phyloP scores from a whole-genome alignment of 1,140 invertebrate genomes.

The Drosophila guanche region DNA sequence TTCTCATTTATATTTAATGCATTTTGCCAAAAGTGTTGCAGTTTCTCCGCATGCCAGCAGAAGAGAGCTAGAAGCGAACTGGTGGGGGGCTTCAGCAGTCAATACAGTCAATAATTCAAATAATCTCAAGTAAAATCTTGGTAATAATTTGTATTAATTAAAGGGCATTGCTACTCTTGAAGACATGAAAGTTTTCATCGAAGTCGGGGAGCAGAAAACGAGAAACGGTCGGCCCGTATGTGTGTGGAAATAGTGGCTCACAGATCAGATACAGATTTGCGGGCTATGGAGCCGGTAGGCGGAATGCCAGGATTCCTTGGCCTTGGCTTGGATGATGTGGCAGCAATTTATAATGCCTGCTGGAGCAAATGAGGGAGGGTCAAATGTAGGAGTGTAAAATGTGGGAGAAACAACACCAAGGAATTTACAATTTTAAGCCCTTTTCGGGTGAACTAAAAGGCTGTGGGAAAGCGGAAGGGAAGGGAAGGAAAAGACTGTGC shows the following conservation, averaged over 20 bases:
- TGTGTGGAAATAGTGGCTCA: not conserved
- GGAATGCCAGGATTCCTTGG: not conserved
- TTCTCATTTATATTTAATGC: conserved; percentile 63
- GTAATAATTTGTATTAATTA: too few relatives aligned
- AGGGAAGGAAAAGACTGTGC: conserved; percentile 42
- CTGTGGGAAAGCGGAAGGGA: conserved; percentile 17
- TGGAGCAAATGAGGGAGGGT: not conserved
- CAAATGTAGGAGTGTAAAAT: conserved; percentile 13
- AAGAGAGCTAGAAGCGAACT: too few relatives aligned
- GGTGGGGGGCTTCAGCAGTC: too few relatives aligned
- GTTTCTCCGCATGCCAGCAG: too few relatives aligned
- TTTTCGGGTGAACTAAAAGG: conserved; percentile 22
- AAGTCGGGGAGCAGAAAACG: conserved; percentile 32
- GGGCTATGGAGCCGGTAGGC: too few relatives aligned
- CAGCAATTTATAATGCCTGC: conserved; percentile 45
- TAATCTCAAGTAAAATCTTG: too few relatives aligned
- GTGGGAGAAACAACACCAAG: not conserved
- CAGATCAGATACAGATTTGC: not conserved
- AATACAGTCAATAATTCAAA: too few relatives aligned
- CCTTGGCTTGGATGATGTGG: conserved; percentile 14
- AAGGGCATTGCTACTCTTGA: too few relatives aligned
- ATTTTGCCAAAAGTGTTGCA: conserved; percentile 35
- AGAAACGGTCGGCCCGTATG: conserved; percentile 32
- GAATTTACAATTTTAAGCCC: conserved; percentile 56
- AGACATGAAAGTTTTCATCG: conserved; percentile 56